Evolutionary conservation across 1,140 invertebrate species (phyloP).

Genomic region (Aphis craccivora): DNA sequence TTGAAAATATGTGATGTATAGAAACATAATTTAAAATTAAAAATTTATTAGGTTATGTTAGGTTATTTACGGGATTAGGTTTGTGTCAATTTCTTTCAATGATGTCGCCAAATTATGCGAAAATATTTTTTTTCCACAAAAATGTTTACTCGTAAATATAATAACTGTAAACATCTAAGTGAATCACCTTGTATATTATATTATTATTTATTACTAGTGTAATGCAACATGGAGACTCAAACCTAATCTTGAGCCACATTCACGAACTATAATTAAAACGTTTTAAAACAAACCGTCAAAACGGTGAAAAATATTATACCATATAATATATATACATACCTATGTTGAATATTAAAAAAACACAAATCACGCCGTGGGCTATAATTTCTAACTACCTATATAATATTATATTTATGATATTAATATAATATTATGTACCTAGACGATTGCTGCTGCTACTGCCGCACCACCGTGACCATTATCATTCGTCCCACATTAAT

Average conservation of each 20-base stretch:
- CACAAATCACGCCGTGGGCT: constrained; percentile 8
- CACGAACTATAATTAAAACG: constrained; percentile 24
- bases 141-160: not conserved
- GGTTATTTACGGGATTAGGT: too few relatives aligned
- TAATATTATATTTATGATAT: not conserved
- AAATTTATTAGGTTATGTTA: too few relatives aligned
- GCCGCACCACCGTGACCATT: too few relatives aligned
- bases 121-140: not conserved
- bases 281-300: constrained; percentile 8
- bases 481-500: constrained; percentile 27
- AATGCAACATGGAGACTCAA: too few relatives aligned
- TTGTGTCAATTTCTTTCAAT: not conserved
- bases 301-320: not conserved
- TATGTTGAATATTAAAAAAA: not conserved
- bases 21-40: too few relatives aligned
- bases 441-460: not conserved
- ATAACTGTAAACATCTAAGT: not conserved
- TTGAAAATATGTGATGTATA: too few relatives aligned
- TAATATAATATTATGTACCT: not conserved
- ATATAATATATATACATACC: too few relatives aligned
- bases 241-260: not conserved
- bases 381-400: not conserved
- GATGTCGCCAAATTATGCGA: not conserved
- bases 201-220: not conserved
- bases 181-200: not conserved